These are phyloP conservation scores for Parazoanthus atlanticus DNA, from an alignment of 92 coral and sea anemone species.

Conservation along the genomic window DNA sequence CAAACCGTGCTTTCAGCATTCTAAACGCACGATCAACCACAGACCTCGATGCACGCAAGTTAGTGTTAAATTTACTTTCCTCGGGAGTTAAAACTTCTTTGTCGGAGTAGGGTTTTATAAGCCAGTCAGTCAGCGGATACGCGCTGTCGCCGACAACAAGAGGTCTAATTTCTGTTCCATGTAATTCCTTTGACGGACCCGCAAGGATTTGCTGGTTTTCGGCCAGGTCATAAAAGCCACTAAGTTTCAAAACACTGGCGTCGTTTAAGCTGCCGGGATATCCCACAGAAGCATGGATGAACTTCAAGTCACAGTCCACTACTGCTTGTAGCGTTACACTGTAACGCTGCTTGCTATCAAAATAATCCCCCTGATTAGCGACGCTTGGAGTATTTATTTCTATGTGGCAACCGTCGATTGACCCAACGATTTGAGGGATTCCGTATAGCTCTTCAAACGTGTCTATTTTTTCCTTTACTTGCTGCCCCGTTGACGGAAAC, in stretches of 20 bases:
- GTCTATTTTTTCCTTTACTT: constrained; percentile 43
- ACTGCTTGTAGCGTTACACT: constrained; percentile 53
- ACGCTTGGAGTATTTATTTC: constrained; percentile 53
- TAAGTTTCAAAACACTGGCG: constrained; percentile 50
- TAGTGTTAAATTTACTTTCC: constrained; percentile 27
- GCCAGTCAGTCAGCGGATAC: constrained; percentile 15
- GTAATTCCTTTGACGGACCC: not conserved
- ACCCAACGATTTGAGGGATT: constrained; percentile 61
- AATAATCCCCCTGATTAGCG: constrained; percentile 47
- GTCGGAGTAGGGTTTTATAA: not conserved
- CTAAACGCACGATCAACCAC: constrained; percentile 20
- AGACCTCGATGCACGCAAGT: not conserved
- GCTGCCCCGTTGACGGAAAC: constrained; percentile 55
- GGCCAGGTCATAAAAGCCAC: constrained; percentile 1
- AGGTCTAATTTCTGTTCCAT: not conserved
- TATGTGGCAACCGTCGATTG: constrained; percentile 46
- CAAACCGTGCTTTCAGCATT: constrained; percentile 17
- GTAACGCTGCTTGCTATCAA: constrained; percentile 49
- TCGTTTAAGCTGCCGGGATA: constrained; percentile 64
- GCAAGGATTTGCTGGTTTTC: constrained; percentile 15
- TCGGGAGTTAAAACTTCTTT: not conserved
- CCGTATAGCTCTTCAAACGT: constrained; percentile 52
- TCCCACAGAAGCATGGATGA: constrained; percentile 47
- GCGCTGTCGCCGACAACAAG: constrained; percentile 10
- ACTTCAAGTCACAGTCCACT: constrained; percentile 47